Evolutionary conservation across 2,888 invertebrate genomes (phyloP).

Genomic region (Herminia tarsipennalis): DNA sequence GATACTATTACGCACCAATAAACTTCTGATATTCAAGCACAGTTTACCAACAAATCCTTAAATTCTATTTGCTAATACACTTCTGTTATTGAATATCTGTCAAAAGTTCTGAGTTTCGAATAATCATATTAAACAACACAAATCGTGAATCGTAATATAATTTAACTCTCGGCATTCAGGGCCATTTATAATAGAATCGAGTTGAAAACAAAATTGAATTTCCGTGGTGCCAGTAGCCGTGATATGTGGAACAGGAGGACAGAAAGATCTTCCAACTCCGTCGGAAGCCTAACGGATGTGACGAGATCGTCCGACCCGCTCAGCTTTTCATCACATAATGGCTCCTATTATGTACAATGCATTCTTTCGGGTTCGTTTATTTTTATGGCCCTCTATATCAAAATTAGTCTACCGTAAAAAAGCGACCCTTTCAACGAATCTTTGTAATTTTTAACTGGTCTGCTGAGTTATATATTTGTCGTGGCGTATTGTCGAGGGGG

Average conservation of each 20-base stretch:
- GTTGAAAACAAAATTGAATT: conserved; percentile 50
- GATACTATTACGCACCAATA: conserved; percentile 1
- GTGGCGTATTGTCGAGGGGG: too few species aligned
- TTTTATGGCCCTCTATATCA: conserved; percentile 5
- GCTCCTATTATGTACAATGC: conserved; percentile 4
- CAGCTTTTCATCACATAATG: conserved; percentile 9
- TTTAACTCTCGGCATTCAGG: conserved; percentile 12
- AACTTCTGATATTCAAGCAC: neutral
- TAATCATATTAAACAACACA: conserved; percentile 4
- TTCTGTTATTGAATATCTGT: conserved; percentile 7
- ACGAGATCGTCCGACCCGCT: conserved; percentile 8
- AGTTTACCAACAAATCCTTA: neutral
- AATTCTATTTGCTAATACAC: neutral
- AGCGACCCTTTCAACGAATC: too few species aligned
- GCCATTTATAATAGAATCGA: conserved; percentile 20
- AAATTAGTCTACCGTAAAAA: conserved; percentile 4
- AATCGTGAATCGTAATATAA: conserved; percentile 15
- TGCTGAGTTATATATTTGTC: too few species aligned
- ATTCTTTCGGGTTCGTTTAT: conserved; percentile 13
- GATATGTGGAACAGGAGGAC: conserved; percentile 40
- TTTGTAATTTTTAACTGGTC: too few species aligned
- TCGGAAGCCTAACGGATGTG: conserved; percentile 23
- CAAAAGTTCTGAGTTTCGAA: conserved; percentile 5
- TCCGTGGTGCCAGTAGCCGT: conserved; percentile 47
- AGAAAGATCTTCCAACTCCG: conserved; percentile 17